Percentiles rank a stretch among this genome's conserved stretches.
phyloP scores from a whole-genome alignment of 2,888 invertebrate species.

The Drosophila hawaiiensis region DNA sequence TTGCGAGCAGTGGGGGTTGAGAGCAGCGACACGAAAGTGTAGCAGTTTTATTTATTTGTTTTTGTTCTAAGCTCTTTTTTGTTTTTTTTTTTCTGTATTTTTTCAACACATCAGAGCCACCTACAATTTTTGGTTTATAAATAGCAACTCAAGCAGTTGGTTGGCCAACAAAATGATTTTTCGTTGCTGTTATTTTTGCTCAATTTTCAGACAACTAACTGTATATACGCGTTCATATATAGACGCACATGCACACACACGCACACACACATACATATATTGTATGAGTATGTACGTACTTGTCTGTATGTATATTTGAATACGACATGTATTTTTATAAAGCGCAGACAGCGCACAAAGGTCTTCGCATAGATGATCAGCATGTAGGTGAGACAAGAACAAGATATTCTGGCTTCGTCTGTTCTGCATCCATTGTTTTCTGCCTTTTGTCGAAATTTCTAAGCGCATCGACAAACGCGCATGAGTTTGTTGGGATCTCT shows the following conservation, averaged over 20 bases:
- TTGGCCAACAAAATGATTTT: slow-evolving; percentile 73
- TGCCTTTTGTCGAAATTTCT: slow-evolving; percentile 33
- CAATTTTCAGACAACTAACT: slow-evolving; percentile 79
- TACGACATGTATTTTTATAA: slow-evolving; percentile 72
- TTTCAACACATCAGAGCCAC: slow-evolving; percentile 80
- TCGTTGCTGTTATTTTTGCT: slow-evolving; percentile 71
- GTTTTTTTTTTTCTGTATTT: slow-evolving; percentile 45
- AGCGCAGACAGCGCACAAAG: slow-evolving; percentile 73
- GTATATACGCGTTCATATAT: slow-evolving; percentile 60
- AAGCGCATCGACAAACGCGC: slow-evolving; percentile 36
- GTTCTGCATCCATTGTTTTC: slow-evolving; percentile 55
- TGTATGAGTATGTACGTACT: slow-evolving; percentile 14
- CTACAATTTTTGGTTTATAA: slow-evolving; percentile 85
- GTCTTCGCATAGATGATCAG: slow-evolving; percentile 72
- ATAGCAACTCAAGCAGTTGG: slow-evolving; percentile 81
- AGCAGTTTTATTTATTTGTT: slow-evolving; percentile 64
- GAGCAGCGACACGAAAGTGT: slow-evolving; percentile 53
- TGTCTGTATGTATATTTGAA: slow-evolving; percentile 39
- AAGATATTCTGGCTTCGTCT: slow-evolving; percentile 47
- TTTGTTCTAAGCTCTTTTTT: slow-evolving; percentile 39
- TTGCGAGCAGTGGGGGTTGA: background rate
- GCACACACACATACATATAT: slow-evolving; percentile 10
- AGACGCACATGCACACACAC: slow-evolving; percentile 16
- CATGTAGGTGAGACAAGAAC: slow-evolving; percentile 77
- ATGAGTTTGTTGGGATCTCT: background rate